Conservation (phyloP, 2,113 vertebrate species). For the Anthoscopus minutus region DNA sequence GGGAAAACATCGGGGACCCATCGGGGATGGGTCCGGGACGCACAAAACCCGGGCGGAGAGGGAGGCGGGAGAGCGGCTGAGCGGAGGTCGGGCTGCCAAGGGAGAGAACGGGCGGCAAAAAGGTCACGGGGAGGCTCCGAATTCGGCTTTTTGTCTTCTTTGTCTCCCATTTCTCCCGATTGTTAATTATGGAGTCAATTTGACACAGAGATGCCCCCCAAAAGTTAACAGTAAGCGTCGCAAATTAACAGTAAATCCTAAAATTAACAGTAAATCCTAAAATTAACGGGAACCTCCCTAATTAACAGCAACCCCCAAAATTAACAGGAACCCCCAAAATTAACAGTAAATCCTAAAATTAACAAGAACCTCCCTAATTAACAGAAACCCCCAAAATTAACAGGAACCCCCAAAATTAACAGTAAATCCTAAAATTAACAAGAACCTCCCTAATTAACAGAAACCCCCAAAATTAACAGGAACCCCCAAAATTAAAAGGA, state of each 20-base stretch:
- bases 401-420: background rate
- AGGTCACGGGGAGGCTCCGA: background rate
- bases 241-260: background rate
- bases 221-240: background rate
- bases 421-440: background rate
- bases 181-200: background rate
- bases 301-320: background rate
- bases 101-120: accelerated
- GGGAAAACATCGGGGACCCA: conserved; percentile 15
- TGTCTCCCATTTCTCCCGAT: background rate
- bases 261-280: background rate
- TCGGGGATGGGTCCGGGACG: background rate
- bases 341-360: background rate
- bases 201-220: background rate
- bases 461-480: background rate
- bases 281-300: background rate
- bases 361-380: background rate
- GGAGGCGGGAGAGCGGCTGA: accelerated
- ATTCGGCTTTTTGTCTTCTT: background rate
- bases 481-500: background rate
- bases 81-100: background rate
- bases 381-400: background rate
- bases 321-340: background rate
- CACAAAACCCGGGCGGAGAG: accelerated
- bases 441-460: background rate